Evolutionary conservation across 2,113 vertebrate genomes (phyloP).

Genomic region (Mungos mungo): DNA sequence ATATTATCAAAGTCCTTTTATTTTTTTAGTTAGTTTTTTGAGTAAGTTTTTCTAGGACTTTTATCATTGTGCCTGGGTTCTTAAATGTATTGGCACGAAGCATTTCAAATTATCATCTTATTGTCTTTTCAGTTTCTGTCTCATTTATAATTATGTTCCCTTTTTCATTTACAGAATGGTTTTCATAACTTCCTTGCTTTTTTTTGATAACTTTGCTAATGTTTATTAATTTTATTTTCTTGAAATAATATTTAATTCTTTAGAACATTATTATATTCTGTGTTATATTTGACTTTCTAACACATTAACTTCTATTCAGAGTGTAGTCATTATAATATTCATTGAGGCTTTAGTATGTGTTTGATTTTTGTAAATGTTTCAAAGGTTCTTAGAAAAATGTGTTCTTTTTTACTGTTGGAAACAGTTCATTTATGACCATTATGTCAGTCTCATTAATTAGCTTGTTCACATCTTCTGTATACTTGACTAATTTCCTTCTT

Average conservation of each 20-base stretch:
- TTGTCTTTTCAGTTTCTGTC: background rate
- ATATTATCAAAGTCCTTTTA: background rate
- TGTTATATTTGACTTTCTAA: background rate
- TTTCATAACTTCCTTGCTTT: background rate
- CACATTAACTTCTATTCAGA: background rate
- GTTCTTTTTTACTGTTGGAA: background rate
- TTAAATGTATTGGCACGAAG: background rate
- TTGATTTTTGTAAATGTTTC: conserved; percentile 17
- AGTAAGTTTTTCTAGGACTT: background rate
- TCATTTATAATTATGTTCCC: background rate
- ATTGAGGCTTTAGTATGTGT: background rate
- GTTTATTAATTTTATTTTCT: background rate
- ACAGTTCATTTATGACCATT: background rate
- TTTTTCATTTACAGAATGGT: background rate
- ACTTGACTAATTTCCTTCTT: background rate
- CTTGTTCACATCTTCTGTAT: background rate
- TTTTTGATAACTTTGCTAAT: background rate
- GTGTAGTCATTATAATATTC: background rate
- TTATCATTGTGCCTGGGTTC: background rate
- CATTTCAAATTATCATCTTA: background rate
- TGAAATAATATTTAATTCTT: background rate
- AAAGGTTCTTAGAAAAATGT: background rate
- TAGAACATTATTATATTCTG: background rate
- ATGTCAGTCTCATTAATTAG: background rate
- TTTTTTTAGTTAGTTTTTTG: background rate